phyloP scores from a whole-genome alignment of 2,888 invertebrate species.

The Hyalella azteca region DNA sequence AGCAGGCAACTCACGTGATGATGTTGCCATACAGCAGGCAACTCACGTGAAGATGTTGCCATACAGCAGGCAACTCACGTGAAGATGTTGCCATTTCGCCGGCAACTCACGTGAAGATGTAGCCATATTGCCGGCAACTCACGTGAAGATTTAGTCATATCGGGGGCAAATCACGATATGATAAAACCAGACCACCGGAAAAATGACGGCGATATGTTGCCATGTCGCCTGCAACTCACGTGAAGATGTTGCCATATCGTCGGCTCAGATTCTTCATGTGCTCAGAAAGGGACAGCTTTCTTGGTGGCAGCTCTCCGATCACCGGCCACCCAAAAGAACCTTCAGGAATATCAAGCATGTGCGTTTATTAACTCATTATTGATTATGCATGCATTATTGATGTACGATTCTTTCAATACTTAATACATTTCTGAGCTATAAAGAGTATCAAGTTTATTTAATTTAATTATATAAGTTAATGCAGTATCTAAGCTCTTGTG shows the following conservation, averaged over 20 bases:
- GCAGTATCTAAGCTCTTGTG: too few species aligned
- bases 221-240: neutral
- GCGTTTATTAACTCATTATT: too few species aligned
- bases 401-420: too few species aligned
- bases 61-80: neutral
- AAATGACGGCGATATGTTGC: neutral
- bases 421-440: too few species aligned
- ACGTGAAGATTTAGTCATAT: neutral
- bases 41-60: neutral
- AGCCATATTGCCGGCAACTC: neutral
- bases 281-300: neutral
- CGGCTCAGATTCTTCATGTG: neutral
- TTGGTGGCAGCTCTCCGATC: neutral
- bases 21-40: neutral
- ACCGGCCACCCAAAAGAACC: neutral
- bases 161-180: neutral
- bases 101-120: neutral
- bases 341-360: too few species aligned
- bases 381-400: too few species aligned
- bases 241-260: neutral
- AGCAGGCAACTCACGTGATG: neutral
- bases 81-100: neutral
- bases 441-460: too few species aligned
- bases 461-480: too few species aligned
- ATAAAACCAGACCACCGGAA: neutral